phyloP scores from a whole-genome alignment of 2,797 vertebrate genomes.

The Oreortyx pictus region DNA sequence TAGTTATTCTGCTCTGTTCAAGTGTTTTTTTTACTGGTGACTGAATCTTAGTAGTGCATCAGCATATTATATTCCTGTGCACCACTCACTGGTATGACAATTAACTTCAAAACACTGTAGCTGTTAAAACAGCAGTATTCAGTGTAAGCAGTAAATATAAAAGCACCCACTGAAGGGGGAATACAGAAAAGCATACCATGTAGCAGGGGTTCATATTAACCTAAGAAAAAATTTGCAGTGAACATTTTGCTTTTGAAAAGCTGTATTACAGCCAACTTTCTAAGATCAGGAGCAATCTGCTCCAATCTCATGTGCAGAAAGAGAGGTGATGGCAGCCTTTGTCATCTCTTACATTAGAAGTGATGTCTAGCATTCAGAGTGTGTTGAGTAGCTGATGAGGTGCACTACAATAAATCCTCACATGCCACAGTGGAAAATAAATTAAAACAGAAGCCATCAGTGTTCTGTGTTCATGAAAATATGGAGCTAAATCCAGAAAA shows the following conservation, averaged over 20 bases:
- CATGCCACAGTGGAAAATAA: not conserved
- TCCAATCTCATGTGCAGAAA: not conserved
- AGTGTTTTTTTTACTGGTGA: not conserved
- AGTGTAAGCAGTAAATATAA: not conserved
- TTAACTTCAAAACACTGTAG: not conserved
- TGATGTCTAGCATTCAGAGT: accelerated
- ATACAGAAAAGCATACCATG: not conserved
- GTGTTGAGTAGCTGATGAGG: not conserved
- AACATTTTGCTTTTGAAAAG: not conserved
- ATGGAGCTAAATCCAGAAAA: not conserved
- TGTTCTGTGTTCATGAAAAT: not conserved
- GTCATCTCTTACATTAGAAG: not conserved
- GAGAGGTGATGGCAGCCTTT: not conserved
- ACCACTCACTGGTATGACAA: not conserved
- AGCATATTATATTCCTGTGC: not conserved
- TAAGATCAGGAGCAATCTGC: accelerated
- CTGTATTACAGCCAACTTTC: not conserved
- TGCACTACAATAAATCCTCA: not conserved
- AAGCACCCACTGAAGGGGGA: not conserved
- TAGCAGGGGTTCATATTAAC: not conserved
- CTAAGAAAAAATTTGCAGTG: not conserved
- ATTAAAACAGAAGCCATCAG: not conserved
- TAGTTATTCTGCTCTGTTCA: not conserved
- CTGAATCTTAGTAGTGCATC: not conserved
- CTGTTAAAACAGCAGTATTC: not conserved